These are phyloP conservation scores for Linnaemya vulpina DNA, from an alignment of 2,888 invertebrate species.

Conservation along the genomic window DNA sequence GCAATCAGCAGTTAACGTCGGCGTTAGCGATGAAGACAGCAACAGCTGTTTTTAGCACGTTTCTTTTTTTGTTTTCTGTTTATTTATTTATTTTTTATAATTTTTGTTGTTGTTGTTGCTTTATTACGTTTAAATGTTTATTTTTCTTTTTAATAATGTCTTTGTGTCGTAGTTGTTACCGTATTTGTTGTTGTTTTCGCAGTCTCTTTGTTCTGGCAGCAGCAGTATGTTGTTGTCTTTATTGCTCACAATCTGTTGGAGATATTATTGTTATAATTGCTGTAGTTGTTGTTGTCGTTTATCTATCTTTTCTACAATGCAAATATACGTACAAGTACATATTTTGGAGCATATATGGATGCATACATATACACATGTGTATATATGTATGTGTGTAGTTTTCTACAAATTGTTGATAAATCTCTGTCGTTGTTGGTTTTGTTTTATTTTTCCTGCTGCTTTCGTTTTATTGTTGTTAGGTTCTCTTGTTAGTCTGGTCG, in stretches of 20 bases:
- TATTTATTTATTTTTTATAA: background rate
- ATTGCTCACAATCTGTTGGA: slow-evolving; percentile 56
- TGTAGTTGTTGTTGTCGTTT: slow-evolving; percentile 41
- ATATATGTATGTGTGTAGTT: background rate
- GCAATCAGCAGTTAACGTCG: background rate
- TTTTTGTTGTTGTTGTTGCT: too few species aligned
- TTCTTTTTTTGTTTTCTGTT: slow-evolving; percentile 36
- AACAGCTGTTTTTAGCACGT: slow-evolving; percentile 72
- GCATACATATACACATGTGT: too few species aligned
- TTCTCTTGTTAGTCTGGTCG: slow-evolving; percentile 20
- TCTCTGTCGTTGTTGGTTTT: slow-evolving; percentile 15
- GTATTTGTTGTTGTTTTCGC: slow-evolving; percentile 9
- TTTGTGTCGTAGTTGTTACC: slow-evolving; percentile 42
- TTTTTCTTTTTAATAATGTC: slow-evolving; percentile 13
- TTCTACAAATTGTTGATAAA: slow-evolving; percentile 49
- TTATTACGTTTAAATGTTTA: slow-evolving; percentile 59
- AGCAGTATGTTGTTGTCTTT: slow-evolving; percentile 34
- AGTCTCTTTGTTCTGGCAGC: slow-evolving; percentile 41
- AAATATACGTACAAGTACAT: background rate
- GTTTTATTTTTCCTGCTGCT: slow-evolving; percentile 16
- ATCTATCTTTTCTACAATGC: slow-evolving; percentile 35
- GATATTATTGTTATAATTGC: slow-evolving; percentile 27
- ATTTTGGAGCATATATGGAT: background rate
- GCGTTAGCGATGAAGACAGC: slow-evolving; percentile 39
- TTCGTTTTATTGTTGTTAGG: slow-evolving; percentile 1